Evolutionary conservation across 2,888 invertebrate species (phyloP).

Genomic region (Entomobrya proxima): DNA sequence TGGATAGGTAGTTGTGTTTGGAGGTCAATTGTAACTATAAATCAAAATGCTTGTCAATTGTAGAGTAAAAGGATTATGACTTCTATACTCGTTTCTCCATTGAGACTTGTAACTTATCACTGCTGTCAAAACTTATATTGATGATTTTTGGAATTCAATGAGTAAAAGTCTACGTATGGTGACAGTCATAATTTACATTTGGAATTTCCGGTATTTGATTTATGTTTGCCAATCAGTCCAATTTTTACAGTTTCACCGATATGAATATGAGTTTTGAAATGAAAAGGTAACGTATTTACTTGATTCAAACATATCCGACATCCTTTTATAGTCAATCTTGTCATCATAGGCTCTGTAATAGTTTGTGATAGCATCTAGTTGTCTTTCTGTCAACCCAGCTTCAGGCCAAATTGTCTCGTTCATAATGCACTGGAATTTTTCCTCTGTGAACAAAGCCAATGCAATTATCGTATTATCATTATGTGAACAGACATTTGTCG

Average conservation of each 20-base stretch:
- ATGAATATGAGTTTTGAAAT: background rate
- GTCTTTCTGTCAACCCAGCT: conserved; percentile 73
- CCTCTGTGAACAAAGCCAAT: conserved; percentile 62
- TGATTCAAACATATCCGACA: conserved; percentile 75
- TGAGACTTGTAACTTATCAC: no score
- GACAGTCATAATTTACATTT: no score
- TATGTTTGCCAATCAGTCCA: no score
- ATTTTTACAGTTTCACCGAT: no score
- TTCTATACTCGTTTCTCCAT: no score
- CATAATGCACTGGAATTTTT: conserved; percentile 73
- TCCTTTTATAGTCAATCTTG: conserved; percentile 74
- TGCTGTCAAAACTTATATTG: no score
- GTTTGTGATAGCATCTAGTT: conserved; percentile 74
- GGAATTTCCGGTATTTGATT: no score
- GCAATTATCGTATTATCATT: background rate
- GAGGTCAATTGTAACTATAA: background rate
- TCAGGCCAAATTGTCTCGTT: conserved; percentile 74
- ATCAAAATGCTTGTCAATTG: background rate
- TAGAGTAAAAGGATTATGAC: no score
- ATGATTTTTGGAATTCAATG: no score
- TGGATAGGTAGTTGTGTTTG: background rate
- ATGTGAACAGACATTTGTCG: background rate
- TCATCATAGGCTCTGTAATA: conserved; percentile 74
- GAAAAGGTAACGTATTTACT: conserved; percentile 55
- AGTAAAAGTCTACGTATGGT: no score